phyloP scores from a whole-genome alignment of 2,797 vertebrate species.

The Amphiprion clarkii region DNA sequence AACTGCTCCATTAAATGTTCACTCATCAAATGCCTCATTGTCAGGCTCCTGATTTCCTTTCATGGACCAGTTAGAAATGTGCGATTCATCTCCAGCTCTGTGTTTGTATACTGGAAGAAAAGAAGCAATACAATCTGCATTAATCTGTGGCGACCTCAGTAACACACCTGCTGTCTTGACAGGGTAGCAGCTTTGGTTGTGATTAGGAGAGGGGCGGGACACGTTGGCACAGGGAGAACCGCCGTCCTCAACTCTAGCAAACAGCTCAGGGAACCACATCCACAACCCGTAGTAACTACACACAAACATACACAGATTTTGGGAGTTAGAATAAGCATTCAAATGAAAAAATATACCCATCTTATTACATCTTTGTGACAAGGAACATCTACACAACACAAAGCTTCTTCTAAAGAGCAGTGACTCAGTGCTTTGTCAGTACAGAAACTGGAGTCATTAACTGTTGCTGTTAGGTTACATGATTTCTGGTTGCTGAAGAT shows the following conservation, averaged over 20 bases:
- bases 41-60: background rate
- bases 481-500: constrained; percentile 30
- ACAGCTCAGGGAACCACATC: constrained; percentile 89
- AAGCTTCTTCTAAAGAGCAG: background rate
- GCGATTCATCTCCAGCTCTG: background rate
- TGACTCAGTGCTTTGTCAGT: background rate
- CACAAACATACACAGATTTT: constrained; percentile 11
- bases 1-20: no score
- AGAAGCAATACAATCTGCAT: background rate
- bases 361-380: background rate
- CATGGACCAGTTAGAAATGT: background rate
- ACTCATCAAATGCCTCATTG: background rate
- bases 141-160: background rate
- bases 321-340: background rate
- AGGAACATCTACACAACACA: background rate
- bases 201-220: constrained; percentile 17
- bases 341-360: no score
- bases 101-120: background rate
- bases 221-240: constrained; percentile 80
- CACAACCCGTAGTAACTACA: constrained; percentile 86
- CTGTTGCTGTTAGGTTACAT: background rate
- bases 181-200: constrained; percentile 79
- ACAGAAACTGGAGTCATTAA: background rate
- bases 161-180: constrained; percentile 82
- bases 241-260: constrained; percentile 73